A percentile compares a stretch with the other conserved stretches of the same genome.
These are phyloP conservation scores for Micromys minutus DNA, from an alignment of 2,113 vertebrate species.

Conservation along the genomic window DNA sequence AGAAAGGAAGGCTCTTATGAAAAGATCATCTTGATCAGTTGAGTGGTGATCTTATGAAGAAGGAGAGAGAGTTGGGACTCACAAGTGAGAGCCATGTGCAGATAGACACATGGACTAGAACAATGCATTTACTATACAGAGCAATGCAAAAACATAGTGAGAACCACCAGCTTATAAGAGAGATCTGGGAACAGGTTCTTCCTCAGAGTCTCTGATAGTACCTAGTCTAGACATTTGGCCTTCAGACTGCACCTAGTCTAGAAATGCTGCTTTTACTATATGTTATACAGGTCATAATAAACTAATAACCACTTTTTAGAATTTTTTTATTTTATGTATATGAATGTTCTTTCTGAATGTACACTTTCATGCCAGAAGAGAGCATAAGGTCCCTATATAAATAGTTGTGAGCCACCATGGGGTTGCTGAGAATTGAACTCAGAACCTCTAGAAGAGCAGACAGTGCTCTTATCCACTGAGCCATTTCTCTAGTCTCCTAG, in stretches of 20 bases:
- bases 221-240: background rate
- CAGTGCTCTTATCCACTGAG: no score
- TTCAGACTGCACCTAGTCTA: background rate
- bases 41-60: background rate
- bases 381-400: no score
- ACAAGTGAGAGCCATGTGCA: background rate
- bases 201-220: background rate
- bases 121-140: background rate
- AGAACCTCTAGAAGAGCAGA: no score
- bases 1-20: background rate
- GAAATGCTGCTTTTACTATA: background rate
- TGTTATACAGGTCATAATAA: background rate
- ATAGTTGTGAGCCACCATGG: no score
- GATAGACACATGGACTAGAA: background rate
- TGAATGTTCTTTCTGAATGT: no score
- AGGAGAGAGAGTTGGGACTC: background rate
- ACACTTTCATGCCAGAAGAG: no score
- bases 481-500: background rate
- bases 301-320: background rate
- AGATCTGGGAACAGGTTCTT: rapidly evolving
- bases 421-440: no score
- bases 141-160: rapidly evolving
- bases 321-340: no score
- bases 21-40: background rate
- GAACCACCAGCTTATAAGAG: background rate